Percentiles rank a stretch among this genome's conserved stretches.
These are phyloP conservation scores for Gryllus bimaculatus DNA, from an alignment of 1,140 invertebrate genomes.

Conservation along the genomic window DNA sequence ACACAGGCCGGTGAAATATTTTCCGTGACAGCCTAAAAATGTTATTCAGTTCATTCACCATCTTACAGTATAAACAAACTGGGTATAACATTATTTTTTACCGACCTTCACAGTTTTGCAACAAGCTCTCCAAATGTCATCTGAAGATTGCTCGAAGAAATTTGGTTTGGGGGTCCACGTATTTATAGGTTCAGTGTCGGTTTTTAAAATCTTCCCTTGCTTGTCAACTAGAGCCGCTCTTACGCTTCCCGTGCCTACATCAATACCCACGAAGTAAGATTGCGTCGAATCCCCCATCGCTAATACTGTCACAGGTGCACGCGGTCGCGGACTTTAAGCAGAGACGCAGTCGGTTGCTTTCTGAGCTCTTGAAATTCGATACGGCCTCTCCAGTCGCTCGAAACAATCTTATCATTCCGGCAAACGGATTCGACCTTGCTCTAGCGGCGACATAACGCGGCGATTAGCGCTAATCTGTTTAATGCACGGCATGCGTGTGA, in stretches of 20 bases:
- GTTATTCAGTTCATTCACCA: not conserved
- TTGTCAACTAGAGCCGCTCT: constrained; percentile 65
- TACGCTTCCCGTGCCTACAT: constrained; percentile 86
- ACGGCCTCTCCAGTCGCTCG: not conserved
- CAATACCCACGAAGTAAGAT: constrained; percentile 69
- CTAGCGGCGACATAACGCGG: not conserved
- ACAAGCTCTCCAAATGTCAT: constrained; percentile 77
- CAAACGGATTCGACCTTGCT: not conserved
- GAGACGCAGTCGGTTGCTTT: not conserved
- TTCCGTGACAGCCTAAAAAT: constrained; percentile 48
- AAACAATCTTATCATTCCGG: not conserved
- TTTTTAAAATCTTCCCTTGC: constrained; percentile 54
- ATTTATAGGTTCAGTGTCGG: constrained; percentile 52
- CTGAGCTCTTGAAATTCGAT: not conserved
- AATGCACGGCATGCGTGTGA: not conserved
- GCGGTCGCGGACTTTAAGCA: too few species aligned
- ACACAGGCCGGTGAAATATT: constrained; percentile 47
- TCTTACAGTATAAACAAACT: constrained; percentile 9
- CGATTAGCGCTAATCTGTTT: not conserved
- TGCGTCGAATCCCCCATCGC: not conserved
- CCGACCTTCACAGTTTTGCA: constrained; percentile 56
- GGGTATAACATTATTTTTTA: not conserved
- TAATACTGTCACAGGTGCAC: not conserved
- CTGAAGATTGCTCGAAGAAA: constrained; percentile 87
- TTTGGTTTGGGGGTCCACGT: constrained; percentile 68